These are phyloP conservation scores for Corythoichthys haematopterus DNA, from an alignment of 2,113 vertebrate genomes.

Conservation along the genomic window DNA sequence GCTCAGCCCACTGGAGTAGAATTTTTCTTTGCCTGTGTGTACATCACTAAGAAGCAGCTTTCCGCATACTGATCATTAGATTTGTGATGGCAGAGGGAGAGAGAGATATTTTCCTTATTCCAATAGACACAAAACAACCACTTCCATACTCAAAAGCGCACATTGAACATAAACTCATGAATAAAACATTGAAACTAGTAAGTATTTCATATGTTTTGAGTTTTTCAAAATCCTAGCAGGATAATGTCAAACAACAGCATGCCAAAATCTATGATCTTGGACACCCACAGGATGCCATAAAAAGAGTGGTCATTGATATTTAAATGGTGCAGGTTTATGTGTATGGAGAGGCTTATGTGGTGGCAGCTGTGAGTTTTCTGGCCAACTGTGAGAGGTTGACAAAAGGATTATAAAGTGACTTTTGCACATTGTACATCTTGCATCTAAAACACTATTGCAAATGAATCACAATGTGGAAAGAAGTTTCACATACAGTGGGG, in stretches of 20 bases:
- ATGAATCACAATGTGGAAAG: background rate
- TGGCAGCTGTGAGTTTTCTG: conserved; percentile 26
- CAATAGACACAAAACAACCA: conserved; percentile 21
- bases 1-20: background rate
- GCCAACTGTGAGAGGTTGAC: conserved; percentile 23
- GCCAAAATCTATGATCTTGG: conserved; percentile 52
- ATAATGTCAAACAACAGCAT: conserved; percentile 45
- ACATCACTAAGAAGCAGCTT: background rate
- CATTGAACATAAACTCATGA: background rate
- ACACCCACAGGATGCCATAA: conserved; percentile 15
- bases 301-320: conserved; percentile 45
- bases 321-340: conserved; percentile 29
- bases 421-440: background rate
- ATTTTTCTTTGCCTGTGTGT: conserved; percentile 7
- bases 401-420: conserved; percentile 29
- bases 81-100: background rate
- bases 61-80: background rate
- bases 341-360: background rate
- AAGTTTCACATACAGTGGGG: background rate
- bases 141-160: conserved; percentile 2
- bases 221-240: conserved; percentile 42
- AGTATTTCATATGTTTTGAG: conserved; percentile 23
- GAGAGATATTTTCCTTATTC: conserved; percentile 1
- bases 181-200: conserved; percentile 9
- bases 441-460: background rate